phyloP scores from a whole-genome alignment of 2,113 vertebrate genomes.

The Dermatemys mawii region DNA sequence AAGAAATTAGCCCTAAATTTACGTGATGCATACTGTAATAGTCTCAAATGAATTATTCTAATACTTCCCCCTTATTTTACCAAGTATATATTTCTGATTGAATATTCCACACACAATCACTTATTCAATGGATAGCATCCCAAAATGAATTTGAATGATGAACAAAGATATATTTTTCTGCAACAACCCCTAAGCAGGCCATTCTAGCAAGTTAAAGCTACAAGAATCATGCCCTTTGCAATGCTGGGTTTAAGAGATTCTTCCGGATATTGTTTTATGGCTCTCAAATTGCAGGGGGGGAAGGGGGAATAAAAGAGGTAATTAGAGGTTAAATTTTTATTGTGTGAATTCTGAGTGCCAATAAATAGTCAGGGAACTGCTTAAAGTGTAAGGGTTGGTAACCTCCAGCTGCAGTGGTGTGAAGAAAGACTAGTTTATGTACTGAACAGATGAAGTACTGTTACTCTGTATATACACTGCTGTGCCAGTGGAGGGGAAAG shows the following conservation, averaged over 20 bases:
- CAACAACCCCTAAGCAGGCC: background rate
- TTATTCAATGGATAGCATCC: fast-evolving
- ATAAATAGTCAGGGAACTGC: background rate
- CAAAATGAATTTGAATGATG: background rate
- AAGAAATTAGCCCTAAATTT: background rate
- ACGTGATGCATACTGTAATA: background rate
- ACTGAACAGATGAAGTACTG: background rate
- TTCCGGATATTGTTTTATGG: background rate
- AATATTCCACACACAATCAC: background rate
- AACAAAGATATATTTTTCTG: background rate
- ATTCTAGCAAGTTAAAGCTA: background rate
- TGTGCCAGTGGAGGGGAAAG: background rate
- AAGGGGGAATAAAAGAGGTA: background rate
- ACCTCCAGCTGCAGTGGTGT: background rate
- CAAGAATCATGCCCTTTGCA: background rate
- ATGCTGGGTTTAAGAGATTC: background rate
- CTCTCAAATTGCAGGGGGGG: background rate
- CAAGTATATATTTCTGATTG: background rate
- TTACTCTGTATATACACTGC: background rate
- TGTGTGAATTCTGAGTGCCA: fast-evolving
- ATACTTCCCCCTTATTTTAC: background rate
- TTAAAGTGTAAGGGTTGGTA: background rate
- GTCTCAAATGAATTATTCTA: background rate
- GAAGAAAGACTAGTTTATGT: background rate
- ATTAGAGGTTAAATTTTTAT: background rate